Conservation (phyloP, 2,888 invertebrate species). For the Teleiodes luculella region DNA sequence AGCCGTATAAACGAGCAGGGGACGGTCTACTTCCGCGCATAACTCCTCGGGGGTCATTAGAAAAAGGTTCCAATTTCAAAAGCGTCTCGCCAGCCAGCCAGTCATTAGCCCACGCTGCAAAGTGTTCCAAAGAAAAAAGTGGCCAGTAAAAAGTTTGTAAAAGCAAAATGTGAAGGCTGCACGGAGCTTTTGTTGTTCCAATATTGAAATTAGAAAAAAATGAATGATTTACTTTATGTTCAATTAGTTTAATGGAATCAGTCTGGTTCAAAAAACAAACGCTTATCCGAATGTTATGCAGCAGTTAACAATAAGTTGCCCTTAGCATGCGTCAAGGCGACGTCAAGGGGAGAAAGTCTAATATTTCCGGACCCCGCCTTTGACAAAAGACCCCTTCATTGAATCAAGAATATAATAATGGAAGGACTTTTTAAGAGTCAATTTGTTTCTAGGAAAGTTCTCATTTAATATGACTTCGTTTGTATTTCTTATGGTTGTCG, state of each 20-base stretch:
- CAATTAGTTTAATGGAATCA: conserved; percentile 8
- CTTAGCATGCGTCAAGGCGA: conserved; percentile 21
- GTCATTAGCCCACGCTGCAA: conserved; percentile 32
- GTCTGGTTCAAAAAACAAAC: conserved; percentile 10
- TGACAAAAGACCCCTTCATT: conserved; percentile 60
- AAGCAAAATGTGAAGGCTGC: conserved; percentile 3
- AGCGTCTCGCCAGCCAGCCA: conserved; percentile 28
- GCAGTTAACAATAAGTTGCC: conserved; percentile 24
- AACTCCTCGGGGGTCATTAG: conserved; percentile 28
- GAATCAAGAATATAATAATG: conserved; percentile 61
- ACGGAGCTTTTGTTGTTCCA: conserved; percentile 1
- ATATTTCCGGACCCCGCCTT: conserved; percentile 58
- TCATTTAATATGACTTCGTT: conserved; percentile 25
- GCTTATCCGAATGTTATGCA: conserved; percentile 13
- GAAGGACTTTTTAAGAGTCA: conserved; percentile 54
- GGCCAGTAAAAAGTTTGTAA: conserved; percentile 22
- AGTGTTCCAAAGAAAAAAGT: conserved; percentile 31
- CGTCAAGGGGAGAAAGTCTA: conserved; percentile 35
- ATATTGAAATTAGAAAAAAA: conserved; percentile 6
- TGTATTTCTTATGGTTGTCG: conserved; percentile 22
- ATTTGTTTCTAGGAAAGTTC: conserved; percentile 52
- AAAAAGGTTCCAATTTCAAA: conserved; percentile 38
- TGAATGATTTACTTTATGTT: conserved; percentile 3
- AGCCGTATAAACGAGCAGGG: conserved; percentile 45
- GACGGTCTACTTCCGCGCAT: conserved; percentile 36